phyloP scores from a whole-genome alignment of 2,113 vertebrate species.

The Ascaphus truei region DNA sequence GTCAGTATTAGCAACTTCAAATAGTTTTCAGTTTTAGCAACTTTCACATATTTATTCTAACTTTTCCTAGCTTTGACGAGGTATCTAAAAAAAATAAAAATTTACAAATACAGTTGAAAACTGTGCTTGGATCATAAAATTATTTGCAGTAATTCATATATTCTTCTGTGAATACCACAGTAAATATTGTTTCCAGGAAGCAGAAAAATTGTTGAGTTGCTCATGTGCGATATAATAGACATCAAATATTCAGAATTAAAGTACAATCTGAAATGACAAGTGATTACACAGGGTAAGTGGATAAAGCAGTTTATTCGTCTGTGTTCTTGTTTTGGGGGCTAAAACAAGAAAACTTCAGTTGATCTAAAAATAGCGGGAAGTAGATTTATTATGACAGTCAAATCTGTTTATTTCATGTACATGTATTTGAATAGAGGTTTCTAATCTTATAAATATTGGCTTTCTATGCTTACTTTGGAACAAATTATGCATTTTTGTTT shows the following conservation, averaged over 20 bases:
- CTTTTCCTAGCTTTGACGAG: too few relatives aligned
- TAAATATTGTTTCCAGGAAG: neutral
- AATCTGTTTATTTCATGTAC: neutral
- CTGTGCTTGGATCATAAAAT: too few relatives aligned
- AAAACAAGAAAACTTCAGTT: neutral
- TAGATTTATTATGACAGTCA: conserved; percentile 6
- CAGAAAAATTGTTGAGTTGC: neutral
- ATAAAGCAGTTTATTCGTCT: neutral
- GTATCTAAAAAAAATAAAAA: too few relatives aligned
- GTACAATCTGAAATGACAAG: neutral
- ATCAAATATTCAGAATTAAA: neutral
- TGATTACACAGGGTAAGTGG: neutral
- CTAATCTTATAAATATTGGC: conserved; percentile 19
- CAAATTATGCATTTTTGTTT: conserved; percentile 5
- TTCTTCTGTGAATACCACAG: neutral
- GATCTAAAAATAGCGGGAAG: neutral
- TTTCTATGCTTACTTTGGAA: conserved; percentile 10
- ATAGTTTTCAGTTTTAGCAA: too few relatives aligned
- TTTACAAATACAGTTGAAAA: too few relatives aligned
- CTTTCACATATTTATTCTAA: too few relatives aligned
- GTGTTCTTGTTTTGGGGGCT: neutral
- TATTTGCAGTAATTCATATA: too few relatives aligned
- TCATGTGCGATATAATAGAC: neutral
- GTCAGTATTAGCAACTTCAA: too few relatives aligned
- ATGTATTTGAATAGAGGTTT: neutral